Evolutionary conservation across 2,888 invertebrate species (phyloP).

Genomic region (Philereme vetulata): DNA sequence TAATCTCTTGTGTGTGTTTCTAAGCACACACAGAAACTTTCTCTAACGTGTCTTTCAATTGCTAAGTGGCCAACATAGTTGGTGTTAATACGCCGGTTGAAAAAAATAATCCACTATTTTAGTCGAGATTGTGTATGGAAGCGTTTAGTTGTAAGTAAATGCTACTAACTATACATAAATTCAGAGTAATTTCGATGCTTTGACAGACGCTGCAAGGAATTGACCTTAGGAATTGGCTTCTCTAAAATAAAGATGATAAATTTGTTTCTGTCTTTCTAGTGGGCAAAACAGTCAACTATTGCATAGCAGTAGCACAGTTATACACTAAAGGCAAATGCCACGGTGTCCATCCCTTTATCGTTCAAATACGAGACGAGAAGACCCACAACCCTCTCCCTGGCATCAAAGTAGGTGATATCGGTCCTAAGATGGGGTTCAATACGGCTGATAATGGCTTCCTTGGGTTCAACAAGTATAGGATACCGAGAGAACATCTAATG

Average conservation of each 20-base stretch:
- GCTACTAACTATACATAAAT: too few relatives aligned
- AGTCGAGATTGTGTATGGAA: too few relatives aligned
- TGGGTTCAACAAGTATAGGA: slow-evolving; percentile 91
- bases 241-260: background rate
- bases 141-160: too few relatives aligned
- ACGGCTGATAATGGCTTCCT: slow-evolving; percentile 95
- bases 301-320: slow-evolving; percentile 94
- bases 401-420: slow-evolving; percentile 96
- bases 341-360: slow-evolving; percentile 95
- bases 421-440: slow-evolving; percentile 95
- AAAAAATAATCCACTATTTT: too few relatives aligned
- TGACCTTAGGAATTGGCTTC: too few relatives aligned
- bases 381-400: slow-evolving; percentile 93
- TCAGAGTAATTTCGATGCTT: too few relatives aligned
- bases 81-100: too few relatives aligned
- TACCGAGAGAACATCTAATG: slow-evolving; percentile 93
- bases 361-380: slow-evolving; percentile 93
- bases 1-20: too few relatives aligned
- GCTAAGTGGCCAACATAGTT: too few relatives aligned
- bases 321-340: slow-evolving; percentile 90
- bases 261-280: slow-evolving; percentile 81
- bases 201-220: too few relatives aligned
- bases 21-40: too few relatives aligned
- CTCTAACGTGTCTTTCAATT: too few relatives aligned
- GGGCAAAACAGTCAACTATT: slow-evolving; percentile 95